Evolutionary conservation across 2,888 invertebrate species (phyloP).

Genomic region (Sialis lutaria): DNA sequence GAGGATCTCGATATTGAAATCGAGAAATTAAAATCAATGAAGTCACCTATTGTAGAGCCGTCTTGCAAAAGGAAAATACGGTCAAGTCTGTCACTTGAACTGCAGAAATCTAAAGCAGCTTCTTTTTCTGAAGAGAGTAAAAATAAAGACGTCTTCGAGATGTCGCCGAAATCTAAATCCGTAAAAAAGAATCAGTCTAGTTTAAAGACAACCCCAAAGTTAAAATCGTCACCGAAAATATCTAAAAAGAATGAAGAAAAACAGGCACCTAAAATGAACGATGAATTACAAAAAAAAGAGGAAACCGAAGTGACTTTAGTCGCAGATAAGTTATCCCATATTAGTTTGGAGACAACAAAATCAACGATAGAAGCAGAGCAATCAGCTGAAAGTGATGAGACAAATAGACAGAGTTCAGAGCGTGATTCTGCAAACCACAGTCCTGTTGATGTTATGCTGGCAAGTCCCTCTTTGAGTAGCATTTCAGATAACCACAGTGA

Average conservation of each 20-base stretch:
- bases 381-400: conserved; percentile 18
- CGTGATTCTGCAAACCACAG: conserved; percentile 65
- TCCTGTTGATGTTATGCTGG: conserved; percentile 52
- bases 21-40: conserved; percentile 39
- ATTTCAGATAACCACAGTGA: conserved; percentile 54
- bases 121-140: background rate
- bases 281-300: background rate
- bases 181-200: background rate
- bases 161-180: background rate
- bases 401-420: conserved; percentile 24
- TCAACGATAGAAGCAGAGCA: conserved; percentile 7
- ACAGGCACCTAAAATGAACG: background rate
- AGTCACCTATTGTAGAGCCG: conserved; percentile 27
- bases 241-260: background rate
- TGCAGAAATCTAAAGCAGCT: conserved; percentile 7
- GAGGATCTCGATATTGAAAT: conserved; percentile 52
- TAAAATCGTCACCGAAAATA: background rate
- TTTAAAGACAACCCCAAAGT: background rate
- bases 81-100: conserved; percentile 10
- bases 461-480: conserved; percentile 47
- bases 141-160: background rate
- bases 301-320: background rate
- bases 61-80: conserved; percentile 15
- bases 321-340: background rate
- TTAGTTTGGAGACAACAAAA: conserved; percentile 16